These are phyloP conservation scores for Cataglyphis livida DNA, from an alignment of 2,888 invertebrate species.

Conservation along the genomic window DNA sequence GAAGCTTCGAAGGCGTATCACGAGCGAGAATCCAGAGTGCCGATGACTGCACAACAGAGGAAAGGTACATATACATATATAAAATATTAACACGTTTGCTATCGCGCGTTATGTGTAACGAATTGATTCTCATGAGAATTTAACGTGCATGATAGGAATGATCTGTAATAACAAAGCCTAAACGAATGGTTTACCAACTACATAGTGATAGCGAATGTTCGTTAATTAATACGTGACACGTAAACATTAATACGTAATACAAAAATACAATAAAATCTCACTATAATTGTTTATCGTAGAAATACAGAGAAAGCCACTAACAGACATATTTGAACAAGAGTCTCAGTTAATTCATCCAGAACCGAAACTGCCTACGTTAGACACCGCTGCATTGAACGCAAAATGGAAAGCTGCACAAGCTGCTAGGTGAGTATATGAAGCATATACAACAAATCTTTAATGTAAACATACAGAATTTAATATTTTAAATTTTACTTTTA, in stretches of 20 bases:
- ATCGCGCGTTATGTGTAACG: too few species aligned
- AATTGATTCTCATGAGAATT: too few species aligned
- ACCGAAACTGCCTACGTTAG: constrained; percentile 81
- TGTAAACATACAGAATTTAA: not conserved
- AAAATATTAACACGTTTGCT: not conserved
- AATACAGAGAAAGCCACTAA: constrained; percentile 82
- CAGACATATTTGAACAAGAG: constrained; percentile 84
- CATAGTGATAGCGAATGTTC: too few species aligned
- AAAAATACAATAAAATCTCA: not conserved
- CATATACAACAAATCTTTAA: not conserved
- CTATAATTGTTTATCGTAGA: constrained; percentile 72
- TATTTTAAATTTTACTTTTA: not conserved
- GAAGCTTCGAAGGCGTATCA: constrained; percentile 83
- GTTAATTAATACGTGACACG: not conserved
- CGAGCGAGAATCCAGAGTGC: constrained; percentile 81
- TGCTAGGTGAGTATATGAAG: constrained; percentile 74
- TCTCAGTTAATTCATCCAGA: constrained; percentile 82
- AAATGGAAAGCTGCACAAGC: constrained; percentile 84
- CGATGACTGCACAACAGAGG: constrained; percentile 81
- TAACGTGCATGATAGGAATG: too few species aligned
- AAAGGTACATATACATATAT: constrained; percentile 78
- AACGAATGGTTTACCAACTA: too few species aligned
- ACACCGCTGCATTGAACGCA: constrained; percentile 82
- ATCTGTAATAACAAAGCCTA: too few species aligned
- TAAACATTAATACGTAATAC: not conserved